A percentile compares a stretch with the other conserved stretches of the same genome.
Conservation (phyloP, 37 sponge, comb jelly and placozoan genomes). For the Bolinopsis microptera region DNA sequence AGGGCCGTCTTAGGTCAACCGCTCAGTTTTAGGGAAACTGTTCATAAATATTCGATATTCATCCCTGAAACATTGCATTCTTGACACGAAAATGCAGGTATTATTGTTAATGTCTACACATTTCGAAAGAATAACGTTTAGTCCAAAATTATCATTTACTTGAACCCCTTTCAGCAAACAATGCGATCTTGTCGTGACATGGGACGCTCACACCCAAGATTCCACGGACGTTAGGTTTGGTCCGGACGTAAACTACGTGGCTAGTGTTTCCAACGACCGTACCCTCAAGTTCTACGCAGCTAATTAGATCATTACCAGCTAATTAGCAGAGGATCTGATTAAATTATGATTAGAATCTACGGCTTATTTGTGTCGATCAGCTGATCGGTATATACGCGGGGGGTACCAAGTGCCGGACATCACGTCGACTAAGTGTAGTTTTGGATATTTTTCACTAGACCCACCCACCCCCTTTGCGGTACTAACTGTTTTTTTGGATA, state of each 20-base stretch:
- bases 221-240: constrained; percentile 91
- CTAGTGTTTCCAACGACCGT: constrained; percentile 86
- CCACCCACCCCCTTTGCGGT: too few relatives aligned
- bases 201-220: constrained; percentile 79
- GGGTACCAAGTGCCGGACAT: too few relatives aligned
- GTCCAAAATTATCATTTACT: too few relatives aligned
- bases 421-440: too few relatives aligned
- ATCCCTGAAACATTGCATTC: neutral
- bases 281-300: constrained; percentile 82
- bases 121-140: too few relatives aligned
- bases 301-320: neutral
- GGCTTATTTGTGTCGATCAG: too few relatives aligned
- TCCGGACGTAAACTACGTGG: constrained; percentile 88
- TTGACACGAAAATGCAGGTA: neutral
- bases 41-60: neutral
- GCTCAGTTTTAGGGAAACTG: too few relatives aligned
- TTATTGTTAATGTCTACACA: constrained; percentile 64
- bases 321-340: neutral
- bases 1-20: neutral
- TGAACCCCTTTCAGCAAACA: constrained; percentile 44
- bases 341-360: neutral
- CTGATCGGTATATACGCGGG: too few relatives aligned
- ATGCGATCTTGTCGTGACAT: constrained; percentile 42
- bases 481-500: too few relatives aligned
- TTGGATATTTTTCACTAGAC: too few relatives aligned